phyloP scores from a whole-genome alignment of 1,140 invertebrate species.

The Drosophila yakuba region DNA sequence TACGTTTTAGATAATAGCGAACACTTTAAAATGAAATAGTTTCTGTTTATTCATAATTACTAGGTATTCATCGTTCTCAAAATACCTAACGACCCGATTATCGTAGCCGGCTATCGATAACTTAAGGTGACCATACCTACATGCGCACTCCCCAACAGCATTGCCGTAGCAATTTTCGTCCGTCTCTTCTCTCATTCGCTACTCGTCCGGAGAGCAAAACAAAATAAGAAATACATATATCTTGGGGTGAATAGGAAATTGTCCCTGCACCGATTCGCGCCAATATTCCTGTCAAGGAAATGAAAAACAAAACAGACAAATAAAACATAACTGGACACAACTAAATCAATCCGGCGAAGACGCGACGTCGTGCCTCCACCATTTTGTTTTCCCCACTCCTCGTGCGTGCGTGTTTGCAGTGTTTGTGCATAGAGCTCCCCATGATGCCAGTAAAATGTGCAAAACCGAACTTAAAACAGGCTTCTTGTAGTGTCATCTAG shows the following conservation, averaged over 20 bases:
- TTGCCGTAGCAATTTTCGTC: slow-evolving; percentile 4
- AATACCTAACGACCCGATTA: background rate
- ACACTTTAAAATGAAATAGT: background rate
- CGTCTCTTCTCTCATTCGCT: slow-evolving; percentile 25
- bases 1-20: background rate
- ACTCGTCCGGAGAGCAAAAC: slow-evolving; percentile 30
- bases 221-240: slow-evolving; percentile 36
- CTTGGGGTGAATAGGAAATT: slow-evolving; percentile 26
- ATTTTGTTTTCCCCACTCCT: slow-evolving; percentile 32
- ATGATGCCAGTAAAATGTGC: slow-evolving; percentile 18
- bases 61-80: background rate
- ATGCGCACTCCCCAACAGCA: background rate
- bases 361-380: slow-evolving; percentile 10
- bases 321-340: background rate
- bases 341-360: background rate
- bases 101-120: background rate
- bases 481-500: background rate
- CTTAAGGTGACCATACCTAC: background rate
- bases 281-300: slow-evolving; percentile 3
- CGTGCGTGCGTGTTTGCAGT: slow-evolving; percentile 12
- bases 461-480: slow-evolving; percentile 1
- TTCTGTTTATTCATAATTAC: too few species aligned
- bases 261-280: slow-evolving; percentile 40
- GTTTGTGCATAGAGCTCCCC: slow-evolving; percentile 17
- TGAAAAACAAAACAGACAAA: slow-evolving; percentile 6